These are phyloP conservation scores for Cartodere bifasciata DNA, from an alignment of 2,888 invertebrate species.

Conservation along the genomic window DNA sequence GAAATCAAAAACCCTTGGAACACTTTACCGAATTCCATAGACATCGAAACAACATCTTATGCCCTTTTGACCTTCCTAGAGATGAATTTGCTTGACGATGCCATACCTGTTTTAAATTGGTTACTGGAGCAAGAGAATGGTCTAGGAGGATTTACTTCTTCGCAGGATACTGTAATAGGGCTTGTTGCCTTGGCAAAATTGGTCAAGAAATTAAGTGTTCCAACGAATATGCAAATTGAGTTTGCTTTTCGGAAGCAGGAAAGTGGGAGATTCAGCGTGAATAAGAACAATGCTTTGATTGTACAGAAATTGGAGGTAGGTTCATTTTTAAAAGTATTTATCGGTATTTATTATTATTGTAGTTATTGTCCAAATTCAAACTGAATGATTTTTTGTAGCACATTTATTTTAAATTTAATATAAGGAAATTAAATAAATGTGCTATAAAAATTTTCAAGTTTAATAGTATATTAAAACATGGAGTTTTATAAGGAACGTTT, in stretches of 20 bases:
- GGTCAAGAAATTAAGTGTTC: conserved; percentile 44
- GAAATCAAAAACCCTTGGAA: conserved; percentile 55
- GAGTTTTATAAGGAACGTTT: too few species aligned
- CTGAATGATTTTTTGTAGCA: too few species aligned
- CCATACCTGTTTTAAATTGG: conserved; percentile 59
- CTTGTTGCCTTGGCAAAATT: conserved; percentile 56
- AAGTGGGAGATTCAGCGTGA: conserved; percentile 51
- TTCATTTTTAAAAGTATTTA: too few species aligned
- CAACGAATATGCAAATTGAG: conserved; percentile 33
- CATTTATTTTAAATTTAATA: too few species aligned
- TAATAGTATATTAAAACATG: too few species aligned
- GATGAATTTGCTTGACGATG: conserved; percentile 34
- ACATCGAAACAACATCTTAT: conserved; percentile 83
- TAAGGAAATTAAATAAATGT: too few species aligned
- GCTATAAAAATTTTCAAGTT: too few species aligned
- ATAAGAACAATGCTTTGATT: conserved; percentile 64
- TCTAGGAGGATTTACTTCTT: conserved; percentile 58
- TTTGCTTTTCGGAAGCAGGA: conserved; percentile 33
- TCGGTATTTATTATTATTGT: too few species aligned
- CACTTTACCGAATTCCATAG: conserved; percentile 52
- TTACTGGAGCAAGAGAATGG: conserved; percentile 55
- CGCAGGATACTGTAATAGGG: conserved; percentile 67
- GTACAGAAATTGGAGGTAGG: conserved; percentile 67
- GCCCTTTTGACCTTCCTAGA: conserved; percentile 60
- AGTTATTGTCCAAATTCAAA: too few species aligned